These are phyloP conservation scores for Spizaetus ornatus DNA, from an alignment of 2,113 vertebrate species.

Conservation along the genomic window DNA sequence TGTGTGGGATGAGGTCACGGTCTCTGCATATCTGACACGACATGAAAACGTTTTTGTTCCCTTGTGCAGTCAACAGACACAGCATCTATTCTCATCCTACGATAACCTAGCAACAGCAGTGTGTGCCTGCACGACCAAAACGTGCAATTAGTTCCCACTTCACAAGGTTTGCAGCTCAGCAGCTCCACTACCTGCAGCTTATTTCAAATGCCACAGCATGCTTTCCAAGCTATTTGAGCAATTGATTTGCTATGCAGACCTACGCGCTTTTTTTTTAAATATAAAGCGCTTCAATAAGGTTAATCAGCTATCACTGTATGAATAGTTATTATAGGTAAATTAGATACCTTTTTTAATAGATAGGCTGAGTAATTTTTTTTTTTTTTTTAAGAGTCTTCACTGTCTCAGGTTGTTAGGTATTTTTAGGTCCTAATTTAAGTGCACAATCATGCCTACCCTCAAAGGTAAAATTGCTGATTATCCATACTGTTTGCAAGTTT, in stretches of 20 bases:
- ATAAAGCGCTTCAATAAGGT: neutral
- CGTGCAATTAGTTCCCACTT: neutral
- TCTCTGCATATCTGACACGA: fast-evolving
- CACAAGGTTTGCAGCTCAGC: neutral
- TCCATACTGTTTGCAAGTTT: neutral
- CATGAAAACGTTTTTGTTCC: neutral
- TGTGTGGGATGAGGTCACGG: neutral
- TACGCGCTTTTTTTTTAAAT: neutral
- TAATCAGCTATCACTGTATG: neutral
- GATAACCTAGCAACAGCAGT: neutral
- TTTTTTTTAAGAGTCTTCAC: neutral
- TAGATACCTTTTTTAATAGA: neutral
- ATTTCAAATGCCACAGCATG: neutral
- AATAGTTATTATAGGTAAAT: neutral
- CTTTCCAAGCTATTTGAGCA: neutral
- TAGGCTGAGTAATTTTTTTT: neutral
- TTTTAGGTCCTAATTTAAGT: neutral
- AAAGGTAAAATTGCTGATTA: neutral
- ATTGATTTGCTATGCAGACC: neutral
- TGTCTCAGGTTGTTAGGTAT: neutral
- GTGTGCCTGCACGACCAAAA: neutral
- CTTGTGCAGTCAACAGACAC: neutral
- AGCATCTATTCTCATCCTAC: neutral
- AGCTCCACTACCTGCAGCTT: neutral
- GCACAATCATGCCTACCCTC: neutral